Evolutionary conservation across 2,113 vertebrate genomes (phyloP).

Genomic region (Anarhynchus alexandrinus): DNA sequence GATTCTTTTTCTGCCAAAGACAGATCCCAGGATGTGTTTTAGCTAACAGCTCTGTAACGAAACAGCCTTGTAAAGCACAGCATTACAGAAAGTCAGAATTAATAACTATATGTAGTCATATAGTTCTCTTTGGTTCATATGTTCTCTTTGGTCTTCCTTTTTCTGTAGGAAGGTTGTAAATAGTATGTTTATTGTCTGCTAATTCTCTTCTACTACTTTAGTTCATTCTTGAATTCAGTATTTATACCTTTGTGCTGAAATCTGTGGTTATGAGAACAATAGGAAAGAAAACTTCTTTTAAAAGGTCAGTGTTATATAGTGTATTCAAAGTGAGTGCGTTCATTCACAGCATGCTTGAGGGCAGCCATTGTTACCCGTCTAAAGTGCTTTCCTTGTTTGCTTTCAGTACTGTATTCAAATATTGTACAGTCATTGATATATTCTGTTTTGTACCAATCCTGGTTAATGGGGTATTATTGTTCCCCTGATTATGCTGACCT

Average conservation of each 20-base stretch:
- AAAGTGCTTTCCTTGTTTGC: not conserved
- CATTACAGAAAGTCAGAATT: not conserved
- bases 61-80: not conserved
- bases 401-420: not conserved
- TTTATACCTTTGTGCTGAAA: not conserved
- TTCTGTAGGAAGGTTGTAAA: not conserved
- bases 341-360: not conserved
- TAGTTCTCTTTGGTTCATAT: not conserved
- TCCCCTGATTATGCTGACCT: not conserved
- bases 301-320: not conserved
- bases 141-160: not conserved
- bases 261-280: not conserved
- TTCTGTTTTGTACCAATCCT: not conserved
- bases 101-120: not conserved
- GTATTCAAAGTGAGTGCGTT: not conserved
- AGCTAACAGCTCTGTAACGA: not conserved
- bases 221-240: not conserved
- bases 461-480: not conserved
- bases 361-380: not conserved
- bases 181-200: not conserved
- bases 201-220: not conserved
- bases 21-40: not conserved
- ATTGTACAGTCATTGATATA: not conserved
- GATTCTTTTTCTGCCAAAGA: not conserved
- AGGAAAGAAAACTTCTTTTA: not conserved